phyloP scores from a whole-genome alignment of 2,888 invertebrate species.

The Tipula helvola region DNA sequence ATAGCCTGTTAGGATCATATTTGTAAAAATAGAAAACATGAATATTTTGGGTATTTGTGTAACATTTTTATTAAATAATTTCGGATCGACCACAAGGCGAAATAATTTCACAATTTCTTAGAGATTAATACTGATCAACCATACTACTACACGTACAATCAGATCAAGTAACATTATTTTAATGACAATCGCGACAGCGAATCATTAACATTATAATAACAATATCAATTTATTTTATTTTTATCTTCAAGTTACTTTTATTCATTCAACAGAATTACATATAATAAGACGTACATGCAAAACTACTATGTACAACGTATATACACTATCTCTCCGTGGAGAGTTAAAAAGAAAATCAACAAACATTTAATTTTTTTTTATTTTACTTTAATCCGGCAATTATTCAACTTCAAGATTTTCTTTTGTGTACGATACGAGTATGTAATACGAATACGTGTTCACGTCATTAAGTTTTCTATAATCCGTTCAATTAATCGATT shows the following conservation, averaged over 20 bases:
- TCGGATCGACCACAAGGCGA: no score
- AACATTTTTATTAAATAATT: no score
- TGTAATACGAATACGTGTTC: neutral
- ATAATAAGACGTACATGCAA: neutral
- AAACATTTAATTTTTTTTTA: neutral
- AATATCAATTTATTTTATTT: neutral
- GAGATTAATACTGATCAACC: neutral
- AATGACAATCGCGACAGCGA: neutral
- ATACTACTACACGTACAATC: neutral
- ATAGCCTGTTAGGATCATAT: no score
- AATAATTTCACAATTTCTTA: no score
- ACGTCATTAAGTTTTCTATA: neutral
- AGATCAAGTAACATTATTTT: neutral
- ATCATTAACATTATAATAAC: neutral
- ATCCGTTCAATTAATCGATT: neutral
- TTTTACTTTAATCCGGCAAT: neutral
- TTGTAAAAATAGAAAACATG: no score
- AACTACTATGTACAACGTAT: neutral
- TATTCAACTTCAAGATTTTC: neutral
- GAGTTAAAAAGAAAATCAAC: neutral
- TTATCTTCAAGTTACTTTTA: neutral
- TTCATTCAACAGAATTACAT: neutral
- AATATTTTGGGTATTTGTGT: no score
- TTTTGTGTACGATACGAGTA: neutral
- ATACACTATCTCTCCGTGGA: neutral